Base-by-base conservation (phyloP, 2,888 invertebrate species). In the Ditula angustiorana region DNA sequence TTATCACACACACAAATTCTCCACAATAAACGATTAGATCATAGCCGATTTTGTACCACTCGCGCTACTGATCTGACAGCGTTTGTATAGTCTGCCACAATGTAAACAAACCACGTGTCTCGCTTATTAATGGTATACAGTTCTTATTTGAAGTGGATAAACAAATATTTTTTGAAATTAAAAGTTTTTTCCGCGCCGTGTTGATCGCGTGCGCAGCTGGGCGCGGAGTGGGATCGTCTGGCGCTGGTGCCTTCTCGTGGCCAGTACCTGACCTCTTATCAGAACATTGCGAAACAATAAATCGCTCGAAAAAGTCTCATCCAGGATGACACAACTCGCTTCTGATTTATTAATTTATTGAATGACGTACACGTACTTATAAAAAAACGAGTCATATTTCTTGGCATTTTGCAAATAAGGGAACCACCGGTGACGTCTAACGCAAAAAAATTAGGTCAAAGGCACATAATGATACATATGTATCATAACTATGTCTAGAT, bases 261-360 rank as follows among this genome's bases (percentile, higher is more conserved):
- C 53, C 46, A 59, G 13, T 71, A 41, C 41, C 72, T 83, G 85
- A 86, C 87, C 87, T 84, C 85, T 88, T 89, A 89, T 89, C 88
- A 87, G 66, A 67, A 70, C 69, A 66, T 67, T 69, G 68, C 71
- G 69, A 73, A 69, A 66, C 66, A 66, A 71, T 71, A 70, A 72
- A 66, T 69, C 66, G 52, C 68, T 66, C 26, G 30, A 65, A 64
- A 49, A 58, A 61, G 69, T 24, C 35, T 35, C 57, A 41, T 56
- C 47, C 59, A 47, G 46, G 37, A 69, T 69, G 67, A 67, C 65
- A 64, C 58, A 57, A 33, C 16, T 49, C 13, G 35, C 19, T 33
- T 8, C 23, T 61, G 35, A 37, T 21, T 49, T 37, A 28, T 10
- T 24, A 23, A 23, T 46, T 13, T 41, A 33, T 47, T 47, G 58